These are phyloP conservation scores for Eilema sororculum DNA, from an alignment of 2,888 invertebrate genomes.

Conservation along the genomic window DNA sequence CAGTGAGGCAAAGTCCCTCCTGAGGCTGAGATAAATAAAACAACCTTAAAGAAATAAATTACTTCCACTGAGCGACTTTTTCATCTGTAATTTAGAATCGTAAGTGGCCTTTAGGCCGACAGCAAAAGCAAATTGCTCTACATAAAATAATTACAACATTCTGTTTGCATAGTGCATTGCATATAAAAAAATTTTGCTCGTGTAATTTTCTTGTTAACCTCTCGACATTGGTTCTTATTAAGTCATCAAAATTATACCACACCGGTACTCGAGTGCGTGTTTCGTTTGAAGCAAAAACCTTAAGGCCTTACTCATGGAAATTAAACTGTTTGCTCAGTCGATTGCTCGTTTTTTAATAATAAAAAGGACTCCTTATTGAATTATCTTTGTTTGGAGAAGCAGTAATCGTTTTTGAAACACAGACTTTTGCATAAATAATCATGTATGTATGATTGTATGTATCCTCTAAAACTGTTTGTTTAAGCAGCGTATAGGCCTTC, in stretches of 20 bases:
- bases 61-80: slow-evolving; percentile 48
- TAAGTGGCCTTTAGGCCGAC: slow-evolving; percentile 55
- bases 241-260: slow-evolving; percentile 73
- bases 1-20: too few species aligned
- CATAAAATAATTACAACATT: slow-evolving; percentile 69
- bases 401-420: slow-evolving; percentile 19
- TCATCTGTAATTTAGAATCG: slow-evolving; percentile 61
- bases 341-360: slow-evolving; percentile 20
- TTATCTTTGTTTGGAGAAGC: slow-evolving; percentile 14
- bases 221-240: slow-evolving; percentile 70
- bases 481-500: neutral
- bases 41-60: slow-evolving; percentile 3
- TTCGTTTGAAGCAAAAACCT: slow-evolving; percentile 47
- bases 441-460: neutral
- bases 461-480: neutral
- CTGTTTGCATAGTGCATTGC: slow-evolving; percentile 62
- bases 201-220: slow-evolving; percentile 73
- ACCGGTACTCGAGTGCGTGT: slow-evolving; percentile 49
- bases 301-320: slow-evolving; percentile 39
- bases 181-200: slow-evolving; percentile 54
- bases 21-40: neutral
- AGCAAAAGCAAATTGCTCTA: slow-evolving; percentile 61
- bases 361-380: slow-evolving; percentile 33
- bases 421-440: neutral
- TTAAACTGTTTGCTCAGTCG: slow-evolving; percentile 37